Conservation (phyloP, 2,888 invertebrate species). For the Drosophila prolongata region DNA sequence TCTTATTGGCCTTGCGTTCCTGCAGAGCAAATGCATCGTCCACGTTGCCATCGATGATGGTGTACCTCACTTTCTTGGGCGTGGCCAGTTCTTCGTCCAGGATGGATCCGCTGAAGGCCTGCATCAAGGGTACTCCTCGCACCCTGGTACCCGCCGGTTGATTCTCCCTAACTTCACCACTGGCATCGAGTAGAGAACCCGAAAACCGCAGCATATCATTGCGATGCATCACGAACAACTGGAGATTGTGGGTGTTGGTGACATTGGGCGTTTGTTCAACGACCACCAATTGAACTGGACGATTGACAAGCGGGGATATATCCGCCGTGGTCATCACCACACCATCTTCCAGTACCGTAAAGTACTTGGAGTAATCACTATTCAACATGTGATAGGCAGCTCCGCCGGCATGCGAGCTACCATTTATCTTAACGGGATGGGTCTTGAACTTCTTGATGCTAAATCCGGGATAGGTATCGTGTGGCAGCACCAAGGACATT, state of each 20-base stretch:
- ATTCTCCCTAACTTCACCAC: conserved; percentile 92
- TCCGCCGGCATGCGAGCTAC: conserved; percentile 26
- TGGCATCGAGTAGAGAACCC: conserved; percentile 86
- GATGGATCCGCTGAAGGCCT: conserved; percentile 88
- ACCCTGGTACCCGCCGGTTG: conserved; percentile 89
- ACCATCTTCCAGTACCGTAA: conserved; percentile 94
- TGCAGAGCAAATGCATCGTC: conserved; percentile 90
- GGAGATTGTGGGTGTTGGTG: conserved; percentile 91
- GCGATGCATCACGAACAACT: conserved; percentile 93
- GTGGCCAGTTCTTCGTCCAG: conserved; percentile 64
- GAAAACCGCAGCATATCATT: conserved; percentile 92
- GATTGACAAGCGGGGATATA: conserved; percentile 91
- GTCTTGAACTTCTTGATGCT: conserved; percentile 91
- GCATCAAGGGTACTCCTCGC: conserved; percentile 89
- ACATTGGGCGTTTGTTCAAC: conserved; percentile 92
- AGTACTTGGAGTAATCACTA: conserved; percentile 92
- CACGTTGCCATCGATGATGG: conserved; percentile 91
- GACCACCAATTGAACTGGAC: conserved; percentile 92
- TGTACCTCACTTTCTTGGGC: conserved; percentile 88
- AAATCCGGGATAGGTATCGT: conserved; percentile 95
- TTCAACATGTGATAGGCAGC: conserved; percentile 89
- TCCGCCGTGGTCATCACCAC: conserved; percentile 96
- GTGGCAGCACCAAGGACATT: conserved; percentile 89
- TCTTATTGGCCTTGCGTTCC: conserved; percentile 75
- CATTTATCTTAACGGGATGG: conserved; percentile 66